A percentile compares a stretch with the other conserved stretches of the same genome.
Evolutionary conservation across 2,797 vertebrate genomes (phyloP).

Genomic region (Acanthiza pusilla): DNA sequence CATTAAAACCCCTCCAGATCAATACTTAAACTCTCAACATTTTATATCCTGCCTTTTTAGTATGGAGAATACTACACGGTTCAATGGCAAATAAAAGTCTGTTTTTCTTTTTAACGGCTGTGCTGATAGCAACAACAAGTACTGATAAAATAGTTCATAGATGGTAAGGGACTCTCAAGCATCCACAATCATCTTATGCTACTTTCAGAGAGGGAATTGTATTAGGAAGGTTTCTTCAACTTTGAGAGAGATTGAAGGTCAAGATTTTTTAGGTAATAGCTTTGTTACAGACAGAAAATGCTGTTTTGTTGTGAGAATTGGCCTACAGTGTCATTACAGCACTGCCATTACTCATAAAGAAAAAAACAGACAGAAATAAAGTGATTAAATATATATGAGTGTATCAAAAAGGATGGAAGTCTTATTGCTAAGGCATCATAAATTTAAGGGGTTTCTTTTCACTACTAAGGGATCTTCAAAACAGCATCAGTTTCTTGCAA

Average conservation of each 20-base stretch:
- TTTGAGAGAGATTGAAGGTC: background rate
- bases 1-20: background rate
- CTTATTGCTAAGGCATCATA: background rate
- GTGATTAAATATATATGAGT: background rate
- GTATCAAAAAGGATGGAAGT: background rate
- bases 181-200: background rate
- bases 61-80: background rate
- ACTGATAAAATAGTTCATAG: background rate
- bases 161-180: background rate
- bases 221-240: background rate
- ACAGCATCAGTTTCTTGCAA: background rate
- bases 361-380: background rate
- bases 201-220: background rate
- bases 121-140: background rate
- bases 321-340: background rate
- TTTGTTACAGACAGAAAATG: background rate
- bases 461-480: background rate
- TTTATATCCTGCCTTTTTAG: slow-evolving; percentile 26
- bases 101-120: background rate
- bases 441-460: background rate
- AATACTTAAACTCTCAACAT: slow-evolving; percentile 24
- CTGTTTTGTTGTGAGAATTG: background rate
- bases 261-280: background rate
- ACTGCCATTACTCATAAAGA: background rate
- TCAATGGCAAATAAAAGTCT: background rate